Percentiles rank a stretch among this genome's conserved stretches.
Evolutionary conservation across 1,140 invertebrate genomes (phyloP).

Genomic region (Bombus confusus): DNA sequence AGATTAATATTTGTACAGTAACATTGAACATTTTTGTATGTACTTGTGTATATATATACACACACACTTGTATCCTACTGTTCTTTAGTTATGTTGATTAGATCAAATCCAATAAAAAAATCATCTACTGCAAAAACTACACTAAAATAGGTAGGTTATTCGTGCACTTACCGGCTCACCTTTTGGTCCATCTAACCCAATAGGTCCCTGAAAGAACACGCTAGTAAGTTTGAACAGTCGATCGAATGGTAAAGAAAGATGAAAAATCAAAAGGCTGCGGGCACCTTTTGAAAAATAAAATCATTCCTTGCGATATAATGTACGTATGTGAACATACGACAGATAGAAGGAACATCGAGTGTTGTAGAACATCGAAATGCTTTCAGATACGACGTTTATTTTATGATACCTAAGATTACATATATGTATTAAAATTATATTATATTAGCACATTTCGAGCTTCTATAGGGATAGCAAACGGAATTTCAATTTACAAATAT

Average conservation of each 20-base stretch:
- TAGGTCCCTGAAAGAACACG: slow-evolving; percentile 90
- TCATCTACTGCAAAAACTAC: neutral
- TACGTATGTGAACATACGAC: slow-evolving; percentile 54
- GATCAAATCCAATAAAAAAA: neutral
- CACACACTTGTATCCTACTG: neutral
- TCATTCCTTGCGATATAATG: slow-evolving; percentile 59
- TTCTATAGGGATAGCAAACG: neutral
- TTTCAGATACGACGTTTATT: slow-evolving; percentile 72
- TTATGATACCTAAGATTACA: neutral
- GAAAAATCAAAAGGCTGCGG: slow-evolving; percentile 57
- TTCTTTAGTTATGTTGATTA: too few species aligned
- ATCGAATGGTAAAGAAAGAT: slow-evolving; percentile 45
- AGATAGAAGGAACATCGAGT: slow-evolving; percentile 37
- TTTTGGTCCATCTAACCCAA: slow-evolving; percentile 96
- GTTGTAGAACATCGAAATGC: slow-evolving; percentile 54
- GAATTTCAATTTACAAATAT: too few species aligned
- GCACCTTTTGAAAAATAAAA: slow-evolving; percentile 48
- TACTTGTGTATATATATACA: too few species aligned
- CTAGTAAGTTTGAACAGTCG: slow-evolving; percentile 42
- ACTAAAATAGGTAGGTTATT: slow-evolving; percentile 38
- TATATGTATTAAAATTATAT: neutral
- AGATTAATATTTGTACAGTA: too few species aligned
- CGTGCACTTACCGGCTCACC: slow-evolving; percentile 91
- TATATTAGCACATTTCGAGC: neutral
- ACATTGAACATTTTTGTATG: too few species aligned